Conservation (phyloP, 2,797 vertebrate genomes). For the Pantherophis alleghaniensis region DNA sequence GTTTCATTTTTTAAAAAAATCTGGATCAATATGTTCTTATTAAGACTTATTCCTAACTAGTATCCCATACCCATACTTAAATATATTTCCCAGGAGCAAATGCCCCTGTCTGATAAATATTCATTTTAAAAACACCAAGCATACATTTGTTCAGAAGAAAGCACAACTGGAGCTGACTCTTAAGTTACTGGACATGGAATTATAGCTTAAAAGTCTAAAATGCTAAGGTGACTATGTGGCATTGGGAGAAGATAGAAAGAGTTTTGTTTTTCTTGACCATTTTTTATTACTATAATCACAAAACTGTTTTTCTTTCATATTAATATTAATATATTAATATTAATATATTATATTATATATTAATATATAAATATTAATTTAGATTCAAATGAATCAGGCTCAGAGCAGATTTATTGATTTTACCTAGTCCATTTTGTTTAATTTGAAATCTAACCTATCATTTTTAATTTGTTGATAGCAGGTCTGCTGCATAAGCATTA, state of each 20-base stretch:
- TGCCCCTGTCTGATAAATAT: not conserved
- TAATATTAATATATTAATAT: not conserved
- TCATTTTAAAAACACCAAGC: not conserved
- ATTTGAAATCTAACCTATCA: not conserved
- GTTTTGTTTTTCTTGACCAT: constrained; percentile 35
- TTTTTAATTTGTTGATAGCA: constrained; percentile 22
- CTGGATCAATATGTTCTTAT: not conserved
- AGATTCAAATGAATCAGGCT: not conserved
- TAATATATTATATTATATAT: no score
- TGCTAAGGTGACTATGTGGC: not conserved
- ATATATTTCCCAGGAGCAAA: not conserved
- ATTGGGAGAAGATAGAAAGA: not conserved
- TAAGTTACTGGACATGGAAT: not conserved
- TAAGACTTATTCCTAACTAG: not conserved
- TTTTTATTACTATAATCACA: no score
- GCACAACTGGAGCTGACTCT: not conserved
- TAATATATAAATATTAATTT: not conserved
- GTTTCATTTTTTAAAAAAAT: not conserved
- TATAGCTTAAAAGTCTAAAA: not conserved
- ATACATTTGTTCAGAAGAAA: not conserved
- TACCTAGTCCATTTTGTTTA: not conserved
- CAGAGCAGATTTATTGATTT: not conserved
- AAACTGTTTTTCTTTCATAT: not conserved
- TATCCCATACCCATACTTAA: not conserved
- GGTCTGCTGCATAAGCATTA: not conserved